Base-by-base conservation (phyloP, 2,888 invertebrate genomes). In the Calameuta filiformis region DNA sequence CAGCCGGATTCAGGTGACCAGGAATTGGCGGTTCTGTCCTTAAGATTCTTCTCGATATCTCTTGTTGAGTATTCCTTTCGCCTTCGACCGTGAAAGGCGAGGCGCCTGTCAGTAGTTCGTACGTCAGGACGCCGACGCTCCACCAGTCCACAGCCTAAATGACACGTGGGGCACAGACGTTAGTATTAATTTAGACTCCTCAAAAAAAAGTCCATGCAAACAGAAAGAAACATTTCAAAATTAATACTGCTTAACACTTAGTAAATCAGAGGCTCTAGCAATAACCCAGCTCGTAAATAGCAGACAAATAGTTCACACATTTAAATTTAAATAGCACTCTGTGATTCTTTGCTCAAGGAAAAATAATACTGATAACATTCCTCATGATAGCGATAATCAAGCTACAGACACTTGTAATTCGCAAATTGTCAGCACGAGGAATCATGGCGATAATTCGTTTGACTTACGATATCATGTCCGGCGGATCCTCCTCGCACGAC, bases 11-110 rank as follows among this genome's bases (percentile, higher is more conserved):
- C 87, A 99, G 94, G 77, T 95, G 94, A 15, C 95, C 95, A 4
- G 98, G 98, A 84, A 98, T 97, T 12, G 98, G 97, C 69, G 98
- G 98, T 85, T 96, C 96, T 79, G 96, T 96, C 86, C 95, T 95
- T 83, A 98, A 94, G 85, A 99, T 99, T 80, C 99, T 93, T 92
- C 94, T 94, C 56, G 98, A 98, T 89, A 99, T 98, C 92, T 99
- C 98, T 86, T 97, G 96, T 91, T 98, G 98, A 1, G 96, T 96
- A 92, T 98, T 98, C 90, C 95, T 95, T 91, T 98, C 97, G 35
- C 98, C 98, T 87, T 98, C 98, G 0, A 98, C 97, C 12, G 99
- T 98, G 92, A 99, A 99, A 3, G 99, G 99, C 0, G 98, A 98
- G 11, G 98, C 98, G 76, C 99, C 99, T 0, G 98, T 99, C 77